Evolutionary conservation across 2,888 invertebrate species (phyloP).

Genomic region (Aricia artaxerxes): DNA sequence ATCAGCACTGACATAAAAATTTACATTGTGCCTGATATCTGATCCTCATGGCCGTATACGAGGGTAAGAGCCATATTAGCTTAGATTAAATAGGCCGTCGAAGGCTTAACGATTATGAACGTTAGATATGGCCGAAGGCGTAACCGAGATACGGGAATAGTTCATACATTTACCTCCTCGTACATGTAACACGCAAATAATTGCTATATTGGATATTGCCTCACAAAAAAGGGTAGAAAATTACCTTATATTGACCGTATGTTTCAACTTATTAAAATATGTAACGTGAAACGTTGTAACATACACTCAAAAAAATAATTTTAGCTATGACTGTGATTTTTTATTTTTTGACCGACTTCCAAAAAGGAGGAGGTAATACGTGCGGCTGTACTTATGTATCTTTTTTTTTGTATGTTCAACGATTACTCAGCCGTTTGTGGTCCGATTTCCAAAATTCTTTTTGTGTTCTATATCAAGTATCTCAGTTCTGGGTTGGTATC

Average conservation of each 20-base stretch:
- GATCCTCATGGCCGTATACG: slow-evolving; percentile 29
- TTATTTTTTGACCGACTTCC: no score
- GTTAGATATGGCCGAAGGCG: slow-evolving; percentile 28
- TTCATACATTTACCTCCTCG: slow-evolving; percentile 27
- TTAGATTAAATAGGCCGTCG: slow-evolving; percentile 32
- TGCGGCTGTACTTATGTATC: no score
- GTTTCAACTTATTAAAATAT: not conserved
- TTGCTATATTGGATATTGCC: not conserved
- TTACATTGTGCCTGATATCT: slow-evolving; percentile 28
- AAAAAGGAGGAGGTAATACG: no score
- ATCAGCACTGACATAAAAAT: slow-evolving; percentile 22
- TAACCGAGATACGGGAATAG: slow-evolving; percentile 30
- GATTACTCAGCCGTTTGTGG: no score
- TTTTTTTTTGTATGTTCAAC: no score
- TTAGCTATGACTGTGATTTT: not conserved
- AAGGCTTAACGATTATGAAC: slow-evolving; percentile 31
- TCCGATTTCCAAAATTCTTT: no score
- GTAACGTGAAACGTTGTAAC: not conserved
- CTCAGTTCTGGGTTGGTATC: no score
- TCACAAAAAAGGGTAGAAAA: not conserved
- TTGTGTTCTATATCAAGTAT: no score
- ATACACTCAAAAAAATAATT: not conserved
- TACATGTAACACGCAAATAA: slow-evolving; percentile 15
- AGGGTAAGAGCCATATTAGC: slow-evolving; percentile 27
- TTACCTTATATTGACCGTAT: not conserved